A percentile compares a stretch with the other conserved stretches of the same genome.
These are phyloP conservation scores for Pseudopodoces humilis DNA, from an alignment of 2,113 vertebrate genomes.

Conservation along the genomic window DNA sequence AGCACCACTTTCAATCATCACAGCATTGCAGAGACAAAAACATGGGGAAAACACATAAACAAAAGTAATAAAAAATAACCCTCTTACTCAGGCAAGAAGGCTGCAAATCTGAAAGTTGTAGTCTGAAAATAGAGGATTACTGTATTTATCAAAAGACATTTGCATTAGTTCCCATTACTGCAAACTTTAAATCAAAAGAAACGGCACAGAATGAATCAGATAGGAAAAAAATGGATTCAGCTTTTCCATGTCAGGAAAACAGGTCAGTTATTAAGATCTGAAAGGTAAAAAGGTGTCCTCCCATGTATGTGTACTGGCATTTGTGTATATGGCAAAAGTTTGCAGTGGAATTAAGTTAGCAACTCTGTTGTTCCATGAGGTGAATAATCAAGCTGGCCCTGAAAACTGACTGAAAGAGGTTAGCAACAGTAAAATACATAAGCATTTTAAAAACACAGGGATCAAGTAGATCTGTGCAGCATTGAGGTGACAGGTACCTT, in stretches of 20 bases:
- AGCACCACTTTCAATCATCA: neutral
- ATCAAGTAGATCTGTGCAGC: neutral
- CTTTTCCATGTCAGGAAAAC: neutral
- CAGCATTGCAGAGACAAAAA: neutral
- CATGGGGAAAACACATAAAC: neutral
- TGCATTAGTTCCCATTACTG: neutral
- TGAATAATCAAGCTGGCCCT: neutral
- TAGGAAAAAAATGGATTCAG: neutral
- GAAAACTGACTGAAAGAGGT: neutral
- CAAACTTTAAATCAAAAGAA: neutral
- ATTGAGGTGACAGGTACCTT: neutral
- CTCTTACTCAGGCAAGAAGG: neutral
- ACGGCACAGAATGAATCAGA: neutral
- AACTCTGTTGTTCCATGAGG: neutral
- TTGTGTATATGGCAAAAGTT: neutral
- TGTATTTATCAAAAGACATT: neutral
- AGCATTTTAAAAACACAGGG: neutral
- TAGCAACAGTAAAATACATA: neutral
- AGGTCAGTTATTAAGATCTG: neutral
- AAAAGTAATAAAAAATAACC: neutral
- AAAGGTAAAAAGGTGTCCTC: neutral
- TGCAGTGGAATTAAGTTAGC: neutral
- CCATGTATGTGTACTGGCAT: neutral
- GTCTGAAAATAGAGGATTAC: neutral
- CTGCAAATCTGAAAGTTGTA: neutral